Base-by-base conservation (phyloP, 2,888 invertebrate species). In the Agapostemon virescens region DNA sequence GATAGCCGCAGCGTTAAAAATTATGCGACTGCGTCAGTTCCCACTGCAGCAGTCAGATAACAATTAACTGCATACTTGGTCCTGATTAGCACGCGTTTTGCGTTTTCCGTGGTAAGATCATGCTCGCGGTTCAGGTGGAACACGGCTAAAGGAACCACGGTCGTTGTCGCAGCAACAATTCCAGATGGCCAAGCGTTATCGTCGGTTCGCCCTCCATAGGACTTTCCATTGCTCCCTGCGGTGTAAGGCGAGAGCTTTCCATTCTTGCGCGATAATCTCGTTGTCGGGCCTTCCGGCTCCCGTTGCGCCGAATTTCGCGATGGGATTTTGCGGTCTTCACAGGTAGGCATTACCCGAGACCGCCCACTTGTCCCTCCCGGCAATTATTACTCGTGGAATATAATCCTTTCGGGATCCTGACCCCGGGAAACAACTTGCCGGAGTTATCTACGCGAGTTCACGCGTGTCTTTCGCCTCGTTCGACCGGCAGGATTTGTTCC, bases 211-310 rank as follows among this genome's bases (percentile, higher is more conserved):
- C 55, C 45, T 52, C 52, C 36, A 26, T 63, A 38, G 26, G 30
- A 71, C 55, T 75, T 55, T 20, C 71, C 71, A 52, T 81, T 75
- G 75, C 72, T 81, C 64, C 69, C 81, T 42, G 72, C 23, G 74
- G 71, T 66, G 71, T 81, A 81, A 81, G 74, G 74, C 68, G 64
- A 75, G 75, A 75, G 75, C 71, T 58, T 72, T 69, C 68, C 69
- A 69, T 72, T 81, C 75, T 81, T 72, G 71, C 75, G 49, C 81
- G 75, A 81, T 75, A 81, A 81, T 81, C 75, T 64, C 64, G 45
- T 55, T 52, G 81, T 75, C 74, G 68, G 42, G 49, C 42, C 69
- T 80, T 55, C 69, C 70, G 36, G 49, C 40, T 73, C 66, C 30
- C 63, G 74, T 81, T 81, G 71, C 81, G 49, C 36, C 58, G 66